Conservation (phyloP, 2,113 vertebrate species). For the Girardinichthys multiradiatus region DNA sequence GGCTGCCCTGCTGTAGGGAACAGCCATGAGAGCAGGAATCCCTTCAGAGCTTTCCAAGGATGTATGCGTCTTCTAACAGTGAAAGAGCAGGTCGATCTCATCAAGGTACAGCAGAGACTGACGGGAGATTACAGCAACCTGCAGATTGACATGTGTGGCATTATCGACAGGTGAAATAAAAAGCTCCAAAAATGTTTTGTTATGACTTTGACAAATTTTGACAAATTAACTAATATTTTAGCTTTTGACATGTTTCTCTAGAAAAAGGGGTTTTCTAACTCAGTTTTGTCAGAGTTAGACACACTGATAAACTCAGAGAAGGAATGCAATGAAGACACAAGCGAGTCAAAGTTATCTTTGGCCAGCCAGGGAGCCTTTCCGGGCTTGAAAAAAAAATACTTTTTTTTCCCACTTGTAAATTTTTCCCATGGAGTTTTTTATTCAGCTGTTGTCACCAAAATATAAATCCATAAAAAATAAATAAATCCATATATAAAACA, state of each 20-base stretch:
- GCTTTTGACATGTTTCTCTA: not conserved
- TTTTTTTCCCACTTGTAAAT: too few relatives aligned
- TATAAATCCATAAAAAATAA: too few relatives aligned
- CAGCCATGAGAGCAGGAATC: slow-evolving; percentile 79
- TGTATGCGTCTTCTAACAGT: slow-evolving; percentile 88
- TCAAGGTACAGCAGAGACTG: slow-evolving; percentile 85
- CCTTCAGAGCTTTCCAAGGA: slow-evolving; percentile 85
- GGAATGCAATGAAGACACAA: too few relatives aligned
- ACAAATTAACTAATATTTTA: not conserved
- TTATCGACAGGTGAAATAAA: slow-evolving; percentile 87
- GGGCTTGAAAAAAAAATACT: too few relatives aligned
- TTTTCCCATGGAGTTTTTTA: too few relatives aligned
- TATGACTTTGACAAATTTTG: not conserved
- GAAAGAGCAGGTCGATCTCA: slow-evolving; percentile 82
- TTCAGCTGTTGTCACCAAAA: too few relatives aligned
- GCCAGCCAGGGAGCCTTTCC: too few relatives aligned
- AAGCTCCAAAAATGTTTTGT: not conserved
- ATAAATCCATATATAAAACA: too few relatives aligned
- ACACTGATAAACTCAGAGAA: too few relatives aligned
- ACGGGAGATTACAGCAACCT: slow-evolving; percentile 90
- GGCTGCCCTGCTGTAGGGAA: slow-evolving; percentile 83
- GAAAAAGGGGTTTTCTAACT: not conserved
- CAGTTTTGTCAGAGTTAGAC: too few relatives aligned
- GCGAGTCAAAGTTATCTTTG: too few relatives aligned
- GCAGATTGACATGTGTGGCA: slow-evolving; percentile 91